A percentile compares a stretch with the other conserved stretches of the same genome.
These are phyloP conservation scores for Parasteatoda tepidariorum DNA, from an alignment of 1,140 invertebrate species.

Conservation along the genomic window DNA sequence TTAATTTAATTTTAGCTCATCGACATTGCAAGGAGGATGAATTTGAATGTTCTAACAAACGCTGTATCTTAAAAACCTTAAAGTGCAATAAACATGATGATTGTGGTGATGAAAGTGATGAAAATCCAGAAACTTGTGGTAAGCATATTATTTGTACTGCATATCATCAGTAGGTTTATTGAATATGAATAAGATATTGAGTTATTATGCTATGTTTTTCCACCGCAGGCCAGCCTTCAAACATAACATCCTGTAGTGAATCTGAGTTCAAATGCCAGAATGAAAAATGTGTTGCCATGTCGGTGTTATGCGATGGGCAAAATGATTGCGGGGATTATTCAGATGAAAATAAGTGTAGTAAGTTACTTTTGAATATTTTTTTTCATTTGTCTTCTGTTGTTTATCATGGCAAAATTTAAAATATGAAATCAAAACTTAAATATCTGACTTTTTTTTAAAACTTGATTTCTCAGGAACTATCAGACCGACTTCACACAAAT, in stretches of 20 bases:
- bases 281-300: constrained; percentile 77
- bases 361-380: constrained; percentile 64
- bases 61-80: constrained; percentile 68
- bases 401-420: neutral
- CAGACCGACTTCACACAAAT: neutral
- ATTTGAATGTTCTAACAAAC: constrained; percentile 71
- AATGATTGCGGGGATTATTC: constrained; percentile 81
- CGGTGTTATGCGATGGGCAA: constrained; percentile 78
- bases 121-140: constrained; percentile 69
- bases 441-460: too few species aligned
- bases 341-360: constrained; percentile 77
- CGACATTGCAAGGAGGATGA: constrained; percentile 55
- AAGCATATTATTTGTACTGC: neutral
- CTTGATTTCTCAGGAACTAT: too few species aligned
- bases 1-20: constrained; percentile 12
- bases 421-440: neutral
- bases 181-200: neutral
- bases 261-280: constrained; percentile 74
- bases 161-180: too few species aligned
- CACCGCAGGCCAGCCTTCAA: constrained; percentile 43
- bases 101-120: constrained; percentile 72
- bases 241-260: constrained; percentile 52
- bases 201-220: neutral
- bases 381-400: constrained; percentile 8
- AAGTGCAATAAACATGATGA: constrained; percentile 71